Evolutionary conservation across 1,140 invertebrate species (phyloP), one percentile per base, ranked within the genome.

Genomic region (Hyphantria cunea): DNA sequence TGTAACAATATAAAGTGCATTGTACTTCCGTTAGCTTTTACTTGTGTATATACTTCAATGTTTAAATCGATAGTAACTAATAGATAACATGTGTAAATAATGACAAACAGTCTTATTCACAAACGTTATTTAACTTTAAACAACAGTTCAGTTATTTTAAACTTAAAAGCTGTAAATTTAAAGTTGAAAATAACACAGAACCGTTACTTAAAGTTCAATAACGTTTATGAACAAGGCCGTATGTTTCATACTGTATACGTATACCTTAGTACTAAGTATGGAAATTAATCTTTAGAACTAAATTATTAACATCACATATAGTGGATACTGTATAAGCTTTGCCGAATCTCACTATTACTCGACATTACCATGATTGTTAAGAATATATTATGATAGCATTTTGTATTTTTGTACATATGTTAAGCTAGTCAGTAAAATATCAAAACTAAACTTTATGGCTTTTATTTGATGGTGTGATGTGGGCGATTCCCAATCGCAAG

Each of bases 351-450:
- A 31, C 44, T 58, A 58, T 39, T 44, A 37, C 44, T 58, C 37
- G 10, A 44, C 25, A 49, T 50, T 59, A 60, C 48, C 37, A 59
- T 47, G 7, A 56, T 50, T 59, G 14, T 49, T 33, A 31, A 42
- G 34, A 6, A 45, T 56, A 47, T 47, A 39, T n/a, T n/a, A n/a
- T n/a, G n/a, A 39, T 3, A n/a, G 56, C 56, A 64, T 84, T 83
- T 83, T 79, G 70, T 86, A 86, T 76, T 82, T 78, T 86, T 85
- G 76, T 82, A 83, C 75, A 77, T 80, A 80, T 83, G 72, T 80
- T 79, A 78, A 81, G 80, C 80, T 84, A 84, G 78, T 83, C 80
- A 86, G 84, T 83, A 82, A 86, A 82, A 72, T 62, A 68, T 64
- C 66, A 70, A 72, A 54, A 49, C 51, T 44, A n/a, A 39, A 39